Evolutionary conservation across 1,140 invertebrate genomes (phyloP).

Genomic region (Drosophila trapezifrons): DNA sequence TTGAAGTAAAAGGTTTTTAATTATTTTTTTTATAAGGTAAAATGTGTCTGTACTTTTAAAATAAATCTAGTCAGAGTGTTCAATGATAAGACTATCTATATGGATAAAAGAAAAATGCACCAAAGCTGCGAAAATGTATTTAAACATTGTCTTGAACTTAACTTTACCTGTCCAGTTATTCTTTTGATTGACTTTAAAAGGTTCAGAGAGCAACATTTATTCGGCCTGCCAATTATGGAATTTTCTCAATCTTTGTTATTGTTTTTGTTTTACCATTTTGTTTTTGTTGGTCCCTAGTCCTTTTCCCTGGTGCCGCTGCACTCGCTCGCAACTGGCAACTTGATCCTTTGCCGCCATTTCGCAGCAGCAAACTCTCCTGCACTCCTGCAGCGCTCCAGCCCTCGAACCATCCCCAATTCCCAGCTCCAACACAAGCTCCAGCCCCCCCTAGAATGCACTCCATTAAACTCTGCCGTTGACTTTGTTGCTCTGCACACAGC

Average conservation of each 20-base stretch:
- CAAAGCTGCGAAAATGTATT: no score
- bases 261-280: constrained; percentile 42
- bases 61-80: no score
- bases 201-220: constrained; percentile 14
- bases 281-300: constrained; percentile 33
- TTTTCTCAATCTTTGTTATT: constrained; percentile 35
- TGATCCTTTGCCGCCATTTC: constrained; percentile 81
- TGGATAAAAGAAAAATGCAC: no score
- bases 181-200: background rate
- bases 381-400: background rate
- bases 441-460: constrained; percentile 65
- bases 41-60: no score
- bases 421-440: background rate
- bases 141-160: no score
- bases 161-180: no score
- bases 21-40: no score
- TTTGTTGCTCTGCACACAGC: constrained; percentile 60
- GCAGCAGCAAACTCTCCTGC: constrained; percentile 65
- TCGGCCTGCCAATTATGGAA: constrained; percentile 32
- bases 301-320: constrained; percentile 17
- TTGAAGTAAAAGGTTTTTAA: no score
- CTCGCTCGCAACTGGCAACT: constrained; percentile 57
- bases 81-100: no score
- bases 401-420: background rate
- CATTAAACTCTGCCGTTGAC: constrained; percentile 79